Evolutionary conservation across 2,888 invertebrate genomes (phyloP), one percentile per base, ranked within the genome.

Genomic region (Zygothrica quintamaculata): DNA sequence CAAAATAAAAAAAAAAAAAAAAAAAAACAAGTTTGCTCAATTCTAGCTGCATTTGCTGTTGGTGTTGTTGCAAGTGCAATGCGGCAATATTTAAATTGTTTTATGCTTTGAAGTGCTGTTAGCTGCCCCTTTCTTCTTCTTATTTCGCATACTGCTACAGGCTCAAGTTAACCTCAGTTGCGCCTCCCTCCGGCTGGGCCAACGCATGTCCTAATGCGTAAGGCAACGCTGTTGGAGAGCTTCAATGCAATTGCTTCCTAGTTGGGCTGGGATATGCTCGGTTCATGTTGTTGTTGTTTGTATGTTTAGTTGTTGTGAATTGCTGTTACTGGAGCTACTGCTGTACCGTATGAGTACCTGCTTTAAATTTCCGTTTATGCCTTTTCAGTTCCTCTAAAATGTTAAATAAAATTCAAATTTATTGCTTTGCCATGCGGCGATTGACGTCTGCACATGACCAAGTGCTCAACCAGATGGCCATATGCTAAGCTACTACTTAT

Each of bases 81-180:
- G 51, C 64, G 70, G 80, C 88, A 88, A 87, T 89, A 89, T 88
- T 88, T 88, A 88, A 88, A 89, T 88, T 80, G 87, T 82, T 88
- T 88, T 81, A 81, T 89, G 75, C 73, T 69, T 78, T 74, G 46
- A 58, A 71, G 76, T 82, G 79, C 84, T 82, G 84, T 87, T 85
- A 77, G 61, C 55, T 50, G 70, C 59, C 58, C 48, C 55, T 51
- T 48, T n/a, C 51, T 12, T 11, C 47, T 9, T 8, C 46, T 25
- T 5, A 12, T n/a, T 34, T 6, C 29, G 2, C 42, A 22, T 40
- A 13, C n/a, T 0, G 6, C 31, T 34, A 5, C 6, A 3, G 0
- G n/a, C 3, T 29, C 11, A 29, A 5, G 7, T n/a, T 29, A 29
- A 5, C 37, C 5, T 22, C 5, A 22, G 18, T 22, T 22, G 18